Evolutionary conservation across 2,113 vertebrate species (phyloP).

Genomic region (Pipra filicauda): DNA sequence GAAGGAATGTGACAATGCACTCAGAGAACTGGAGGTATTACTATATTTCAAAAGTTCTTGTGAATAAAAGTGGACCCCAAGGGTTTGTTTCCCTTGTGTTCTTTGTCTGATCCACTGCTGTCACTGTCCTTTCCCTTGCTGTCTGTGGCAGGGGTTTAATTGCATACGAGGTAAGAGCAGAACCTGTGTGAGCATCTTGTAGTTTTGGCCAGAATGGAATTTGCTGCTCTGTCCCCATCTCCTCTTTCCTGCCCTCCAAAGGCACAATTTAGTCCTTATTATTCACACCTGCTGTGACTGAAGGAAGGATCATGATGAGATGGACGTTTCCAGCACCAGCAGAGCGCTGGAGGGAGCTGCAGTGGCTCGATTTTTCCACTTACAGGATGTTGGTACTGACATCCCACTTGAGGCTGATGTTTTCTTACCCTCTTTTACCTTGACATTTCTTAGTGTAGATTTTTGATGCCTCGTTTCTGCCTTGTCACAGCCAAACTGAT

Average conservation of each 20-base stretch:
- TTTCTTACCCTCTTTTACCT: not conserved
- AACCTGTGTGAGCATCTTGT: not conserved
- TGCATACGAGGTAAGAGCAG: not conserved
- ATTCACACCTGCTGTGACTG: not conserved
- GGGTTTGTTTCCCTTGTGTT: not conserved
- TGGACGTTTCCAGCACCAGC: not conserved
- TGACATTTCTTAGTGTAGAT: not conserved
- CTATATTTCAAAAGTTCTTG: not conserved
- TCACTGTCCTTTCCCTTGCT: not conserved
- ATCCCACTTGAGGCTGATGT: not conserved
- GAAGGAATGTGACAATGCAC: constrained; percentile 97
- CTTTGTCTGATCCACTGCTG: not conserved
- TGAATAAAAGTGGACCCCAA: not conserved
- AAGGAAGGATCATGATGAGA: not conserved
- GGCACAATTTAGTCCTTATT: not conserved
- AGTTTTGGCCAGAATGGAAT: not conserved
- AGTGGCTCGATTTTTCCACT: not conserved
- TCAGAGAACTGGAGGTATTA: constrained; percentile 93
- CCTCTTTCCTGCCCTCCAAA: not conserved
- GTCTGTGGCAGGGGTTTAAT: not conserved
- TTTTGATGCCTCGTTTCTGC: not conserved
- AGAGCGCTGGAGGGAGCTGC: not conserved
- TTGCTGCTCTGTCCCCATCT: not conserved
- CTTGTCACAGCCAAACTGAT: not conserved
- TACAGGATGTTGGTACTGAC: not conserved